A percentile compares a stretch with the other conserved stretches of the same genome.
These are phyloP conservation scores for Scomber colias DNA, from an alignment of 2,113 vertebrate genomes.

Conservation along the genomic window DNA sequence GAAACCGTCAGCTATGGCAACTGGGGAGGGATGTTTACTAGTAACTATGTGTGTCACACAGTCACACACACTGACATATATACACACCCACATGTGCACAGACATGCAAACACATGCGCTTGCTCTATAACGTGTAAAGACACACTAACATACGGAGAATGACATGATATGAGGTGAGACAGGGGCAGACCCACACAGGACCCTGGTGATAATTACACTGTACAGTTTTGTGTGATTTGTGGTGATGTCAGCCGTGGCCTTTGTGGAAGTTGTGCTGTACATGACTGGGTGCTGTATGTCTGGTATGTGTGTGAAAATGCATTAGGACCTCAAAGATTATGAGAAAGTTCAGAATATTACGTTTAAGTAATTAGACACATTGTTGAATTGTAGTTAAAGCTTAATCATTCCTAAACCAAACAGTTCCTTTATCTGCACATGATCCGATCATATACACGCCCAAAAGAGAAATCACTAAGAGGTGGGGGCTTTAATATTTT, in stretches of 20 bases:
- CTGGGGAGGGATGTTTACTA: conserved; percentile 36
- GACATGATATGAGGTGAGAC: conserved; percentile 7
- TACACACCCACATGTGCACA: conserved; percentile 5
- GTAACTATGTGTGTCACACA: conserved; percentile 36
- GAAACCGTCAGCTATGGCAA: conserved; percentile 52
- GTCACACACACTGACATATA: conserved; percentile 27
- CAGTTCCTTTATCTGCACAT: not conserved
- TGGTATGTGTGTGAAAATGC: not conserved
- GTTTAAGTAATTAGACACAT: not conserved
- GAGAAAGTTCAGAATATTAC: not conserved
- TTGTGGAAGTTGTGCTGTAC: not conserved
- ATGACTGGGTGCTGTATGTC: not conserved
- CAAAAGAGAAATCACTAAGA: not conserved
- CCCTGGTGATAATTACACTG: conserved; percentile 37
- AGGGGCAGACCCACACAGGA: not conserved
- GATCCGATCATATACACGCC: not conserved
- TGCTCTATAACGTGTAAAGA: not conserved
- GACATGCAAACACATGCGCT: conserved; percentile 10
- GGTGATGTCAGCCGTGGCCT: conserved; percentile 22
- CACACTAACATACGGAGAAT: not conserved
- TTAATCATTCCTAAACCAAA: not conserved
- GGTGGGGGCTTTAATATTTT: not conserved
- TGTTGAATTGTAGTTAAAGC: not conserved
- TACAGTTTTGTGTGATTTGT: not conserved
- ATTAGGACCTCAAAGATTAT: not conserved